phyloP scores from a whole-genome alignment of 2,113 vertebrate genomes.

The Plestiodon gilberti region DNA sequence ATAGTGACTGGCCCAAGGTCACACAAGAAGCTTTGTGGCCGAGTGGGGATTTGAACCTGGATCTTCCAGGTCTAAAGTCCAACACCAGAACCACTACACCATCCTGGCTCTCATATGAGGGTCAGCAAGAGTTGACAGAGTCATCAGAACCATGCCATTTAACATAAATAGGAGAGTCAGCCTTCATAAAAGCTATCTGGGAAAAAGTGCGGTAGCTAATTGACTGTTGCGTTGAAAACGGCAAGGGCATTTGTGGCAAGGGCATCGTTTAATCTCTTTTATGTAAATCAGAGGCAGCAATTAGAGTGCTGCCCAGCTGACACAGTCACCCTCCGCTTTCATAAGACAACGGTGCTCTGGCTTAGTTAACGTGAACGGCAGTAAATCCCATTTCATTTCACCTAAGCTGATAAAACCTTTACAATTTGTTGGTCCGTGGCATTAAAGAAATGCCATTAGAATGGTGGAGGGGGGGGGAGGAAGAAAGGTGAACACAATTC shows the following conservation, averaged over 20 bases:
- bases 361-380: background rate
- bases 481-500: background rate
- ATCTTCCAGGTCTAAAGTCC: no score
- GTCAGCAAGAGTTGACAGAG: no score
- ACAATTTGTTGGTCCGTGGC: background rate
- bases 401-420: background rate
- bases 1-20: no score
- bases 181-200: background rate
- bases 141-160: background rate
- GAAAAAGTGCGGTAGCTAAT: background rate
- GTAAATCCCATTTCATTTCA: background rate
- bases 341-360: background rate
- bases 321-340: background rate
- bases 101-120: no score
- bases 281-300: background rate
- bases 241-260: background rate
- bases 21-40: no score
- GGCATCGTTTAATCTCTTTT: background rate
- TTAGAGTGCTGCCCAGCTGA: background rate
- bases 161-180: background rate
- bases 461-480: background rate
- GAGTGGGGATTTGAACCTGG: no score
- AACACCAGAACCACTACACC: no score
- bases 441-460: conserved; percentile 4
- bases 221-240: background rate